These are phyloP conservation scores for Falco punctatus DNA, from an alignment of 2,113 vertebrate species.

Conservation along the genomic window DNA sequence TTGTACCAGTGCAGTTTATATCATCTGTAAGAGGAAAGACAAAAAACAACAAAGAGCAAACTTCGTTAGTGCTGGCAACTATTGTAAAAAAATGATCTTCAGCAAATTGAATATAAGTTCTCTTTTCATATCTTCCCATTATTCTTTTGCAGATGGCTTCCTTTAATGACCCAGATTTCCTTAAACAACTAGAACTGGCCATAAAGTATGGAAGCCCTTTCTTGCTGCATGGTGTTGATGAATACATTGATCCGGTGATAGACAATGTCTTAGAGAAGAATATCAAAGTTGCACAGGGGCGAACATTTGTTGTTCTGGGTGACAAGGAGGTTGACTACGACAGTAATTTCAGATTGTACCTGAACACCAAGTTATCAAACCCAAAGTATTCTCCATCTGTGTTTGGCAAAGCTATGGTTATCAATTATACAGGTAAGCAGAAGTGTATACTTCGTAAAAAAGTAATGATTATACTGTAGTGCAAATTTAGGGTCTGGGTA, in stretches of 20 bases:
- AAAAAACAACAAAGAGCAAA: background rate
- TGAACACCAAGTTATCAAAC: conserved; percentile 93
- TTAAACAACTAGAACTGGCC: conserved; percentile 92
- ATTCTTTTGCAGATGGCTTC: conserved; percentile 84
- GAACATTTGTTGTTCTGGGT: conserved; percentile 86
- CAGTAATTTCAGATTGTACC: conserved; percentile 90
- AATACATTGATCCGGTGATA: conserved; percentile 95
- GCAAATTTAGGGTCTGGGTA: background rate
- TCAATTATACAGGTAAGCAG: conserved; percentile 93
- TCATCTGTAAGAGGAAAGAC: background rate
- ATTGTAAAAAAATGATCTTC: background rate
- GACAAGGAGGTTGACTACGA: conserved; percentile 97
- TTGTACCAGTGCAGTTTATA: background rate
- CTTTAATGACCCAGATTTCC: conserved; percentile 94
- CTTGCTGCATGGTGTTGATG: conserved; percentile 93
- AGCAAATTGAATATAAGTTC: background rate
- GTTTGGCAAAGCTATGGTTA: conserved; percentile 96
- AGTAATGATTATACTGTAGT: background rate
- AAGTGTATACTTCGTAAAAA: background rate
- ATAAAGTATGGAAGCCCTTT: conserved; percentile 94
- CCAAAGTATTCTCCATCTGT: conserved; percentile 91
- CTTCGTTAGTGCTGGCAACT: background rate
- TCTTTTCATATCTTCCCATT: background rate
- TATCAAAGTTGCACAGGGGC: conserved; percentile 82
- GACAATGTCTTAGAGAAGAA: conserved; percentile 94